These are phyloP conservation scores for Mastigias papua DNA, from an alignment of 30 jellyfish, hydroid and myxozoan genomes.

Conservation along the genomic window DNA sequence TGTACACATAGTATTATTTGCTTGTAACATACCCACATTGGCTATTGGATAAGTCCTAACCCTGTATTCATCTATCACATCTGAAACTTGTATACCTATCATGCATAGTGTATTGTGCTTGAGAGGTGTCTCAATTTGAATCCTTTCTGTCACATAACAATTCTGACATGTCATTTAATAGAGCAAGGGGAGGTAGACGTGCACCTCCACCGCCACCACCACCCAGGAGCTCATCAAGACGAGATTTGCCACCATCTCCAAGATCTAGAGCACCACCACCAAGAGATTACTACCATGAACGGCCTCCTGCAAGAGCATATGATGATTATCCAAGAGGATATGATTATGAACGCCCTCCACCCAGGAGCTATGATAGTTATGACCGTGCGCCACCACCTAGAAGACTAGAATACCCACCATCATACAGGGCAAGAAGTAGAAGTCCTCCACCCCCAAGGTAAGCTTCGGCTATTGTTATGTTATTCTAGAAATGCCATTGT, in stretches of 20 bases:
- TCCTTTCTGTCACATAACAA: neutral
- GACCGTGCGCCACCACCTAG: conserved; percentile 75
- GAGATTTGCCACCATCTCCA: conserved; percentile 66
- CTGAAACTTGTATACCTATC: too few species aligned
- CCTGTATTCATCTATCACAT: too few species aligned
- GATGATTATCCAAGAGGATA: conserved; percentile 70
- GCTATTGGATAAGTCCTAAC: too few species aligned
- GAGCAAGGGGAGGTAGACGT: conserved; percentile 80
- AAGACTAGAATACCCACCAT: conserved; percentile 46
- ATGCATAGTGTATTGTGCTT: too few species aligned
- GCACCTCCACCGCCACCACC: conserved; percentile 59
- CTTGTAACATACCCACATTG: too few species aligned
- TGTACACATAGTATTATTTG: too few species aligned
- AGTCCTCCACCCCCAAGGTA: conserved; percentile 76
- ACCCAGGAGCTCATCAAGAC: conserved; percentile 43
- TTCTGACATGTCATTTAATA: neutral
- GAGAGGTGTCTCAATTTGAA: too few species aligned
- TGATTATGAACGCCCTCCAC: conserved; percentile 77
- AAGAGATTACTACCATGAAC: conserved; percentile 57
- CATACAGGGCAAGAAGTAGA: conserved; percentile 65
- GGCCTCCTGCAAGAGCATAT: conserved; percentile 56
- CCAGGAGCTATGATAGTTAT: conserved; percentile 70
- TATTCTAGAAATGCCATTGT: too few species aligned
- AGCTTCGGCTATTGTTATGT: neutral
- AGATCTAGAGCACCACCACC: conserved; percentile 69